These are phyloP conservation scores for Dryobates pubescens DNA, from an alignment of 2,797 vertebrate species.

Conservation along the genomic window DNA sequence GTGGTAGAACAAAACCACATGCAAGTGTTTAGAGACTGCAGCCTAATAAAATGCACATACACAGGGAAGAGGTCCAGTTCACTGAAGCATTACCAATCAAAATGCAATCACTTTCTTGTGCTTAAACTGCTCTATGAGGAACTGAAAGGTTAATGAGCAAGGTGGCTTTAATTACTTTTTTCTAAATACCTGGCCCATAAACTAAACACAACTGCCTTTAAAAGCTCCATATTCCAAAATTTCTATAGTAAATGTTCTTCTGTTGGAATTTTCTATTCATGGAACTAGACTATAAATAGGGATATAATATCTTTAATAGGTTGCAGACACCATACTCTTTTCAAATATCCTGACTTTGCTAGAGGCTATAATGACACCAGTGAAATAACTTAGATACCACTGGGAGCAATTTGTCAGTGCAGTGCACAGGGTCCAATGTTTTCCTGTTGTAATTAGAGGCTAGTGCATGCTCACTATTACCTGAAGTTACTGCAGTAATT, in stretches of 20 bases:
- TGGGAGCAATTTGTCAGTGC: constrained; percentile 79
- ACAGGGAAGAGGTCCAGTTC: not conserved
- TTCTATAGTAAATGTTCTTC: constrained; percentile 34
- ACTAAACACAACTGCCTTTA: constrained; percentile 39
- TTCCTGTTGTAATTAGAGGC: constrained; percentile 75
- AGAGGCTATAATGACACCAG: constrained; percentile 66
- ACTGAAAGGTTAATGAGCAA: constrained; percentile 59
- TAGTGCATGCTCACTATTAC: constrained; percentile 55
- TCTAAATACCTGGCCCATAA: constrained; percentile 55
- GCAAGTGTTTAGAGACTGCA: not conserved
- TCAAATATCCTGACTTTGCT: constrained; percentile 65
- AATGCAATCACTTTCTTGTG: constrained; percentile 34
- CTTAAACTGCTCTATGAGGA: not conserved
- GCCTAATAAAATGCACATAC: not conserved
- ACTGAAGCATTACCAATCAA: constrained; percentile 48
- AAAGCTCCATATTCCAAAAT: constrained; percentile 37
- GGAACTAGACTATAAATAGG: constrained; percentile 56
- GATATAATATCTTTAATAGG: constrained; percentile 62
- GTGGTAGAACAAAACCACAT: not conserved
- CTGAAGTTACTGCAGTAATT: constrained; percentile 73
- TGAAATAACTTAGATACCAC: constrained; percentile 68
- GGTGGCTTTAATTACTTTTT: constrained; percentile 16
- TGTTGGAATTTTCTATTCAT: constrained; percentile 45
- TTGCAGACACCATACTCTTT: constrained; percentile 63
- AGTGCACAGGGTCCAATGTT: constrained; percentile 50